These are phyloP conservation scores for Rhinichthys osculus DNA, from an alignment of 2,797 vertebrate species.

Conservation along the genomic window DNA sequence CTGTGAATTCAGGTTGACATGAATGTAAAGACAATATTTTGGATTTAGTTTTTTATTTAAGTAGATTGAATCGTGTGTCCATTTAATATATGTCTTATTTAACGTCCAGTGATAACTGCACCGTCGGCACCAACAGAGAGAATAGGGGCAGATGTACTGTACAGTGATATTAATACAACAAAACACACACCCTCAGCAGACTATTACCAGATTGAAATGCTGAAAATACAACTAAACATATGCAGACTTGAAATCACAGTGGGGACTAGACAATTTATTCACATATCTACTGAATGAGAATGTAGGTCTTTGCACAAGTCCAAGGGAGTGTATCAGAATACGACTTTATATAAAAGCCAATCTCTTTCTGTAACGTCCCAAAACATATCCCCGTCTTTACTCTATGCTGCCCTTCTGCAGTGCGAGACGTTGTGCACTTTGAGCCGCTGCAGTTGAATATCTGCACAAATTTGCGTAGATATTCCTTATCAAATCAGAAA, in stretches of 20 bases:
- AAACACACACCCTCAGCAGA: constrained; percentile 60
- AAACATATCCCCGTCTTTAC: constrained; percentile 22
- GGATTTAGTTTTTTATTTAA: constrained; percentile 82
- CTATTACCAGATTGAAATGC: constrained; percentile 72
- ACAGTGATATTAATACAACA: constrained; percentile 67
- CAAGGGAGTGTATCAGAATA: constrained; percentile 57
- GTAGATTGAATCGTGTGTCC: constrained; percentile 82
- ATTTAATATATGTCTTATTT: constrained; percentile 88
- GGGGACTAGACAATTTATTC: constrained; percentile 59
- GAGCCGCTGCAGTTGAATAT: constrained; percentile 44
- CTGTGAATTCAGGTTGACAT: constrained; percentile 88
- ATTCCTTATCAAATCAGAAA: constrained; percentile 53
- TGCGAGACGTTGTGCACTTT: constrained; percentile 34
- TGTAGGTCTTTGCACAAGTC: constrained; percentile 65
- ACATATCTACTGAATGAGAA: constrained; percentile 55
- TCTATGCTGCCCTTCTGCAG: constrained; percentile 27
- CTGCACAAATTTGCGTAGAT: constrained; percentile 51
- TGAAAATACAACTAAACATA: constrained; percentile 73
- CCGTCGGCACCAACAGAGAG: constrained; percentile 70
- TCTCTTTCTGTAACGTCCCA: constrained; percentile 39
- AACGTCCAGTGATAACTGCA: constrained; percentile 78
- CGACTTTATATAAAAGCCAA: constrained; percentile 38
- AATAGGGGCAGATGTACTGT: constrained; percentile 75
- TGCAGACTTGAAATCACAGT: constrained; percentile 68
- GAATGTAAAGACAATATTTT: constrained; percentile 86